phyloP scores from a whole-genome alignment of 1,140 invertebrate genomes.

The Nymphalis io region DNA sequence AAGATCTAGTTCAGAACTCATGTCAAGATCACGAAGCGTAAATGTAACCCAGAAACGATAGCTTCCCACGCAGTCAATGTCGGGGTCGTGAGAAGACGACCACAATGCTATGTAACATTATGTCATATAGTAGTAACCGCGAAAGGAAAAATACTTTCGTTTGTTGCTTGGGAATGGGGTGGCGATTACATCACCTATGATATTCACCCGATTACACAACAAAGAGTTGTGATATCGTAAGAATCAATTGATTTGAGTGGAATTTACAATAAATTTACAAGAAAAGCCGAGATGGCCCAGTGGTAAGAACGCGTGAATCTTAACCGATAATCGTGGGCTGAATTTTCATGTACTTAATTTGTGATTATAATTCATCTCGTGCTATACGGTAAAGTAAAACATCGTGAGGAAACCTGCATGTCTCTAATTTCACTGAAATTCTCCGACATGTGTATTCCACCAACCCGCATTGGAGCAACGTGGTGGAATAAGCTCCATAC shows the following conservation, averaged over 20 bases:
- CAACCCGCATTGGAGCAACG: too few relatives aligned
- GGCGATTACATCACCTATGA: background rate
- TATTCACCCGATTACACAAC: background rate
- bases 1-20: slow-evolving; percentile 25
- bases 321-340: too few relatives aligned
- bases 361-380: too few relatives aligned
- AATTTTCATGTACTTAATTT: too few relatives aligned
- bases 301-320: too few relatives aligned
- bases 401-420: too few relatives aligned
- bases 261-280: too few relatives aligned
- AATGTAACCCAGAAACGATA: slow-evolving; percentile 49
- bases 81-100: slow-evolving; percentile 51
- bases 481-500: too few relatives aligned
- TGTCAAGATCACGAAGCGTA: slow-evolving; percentile 36
- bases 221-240: background rate
- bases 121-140: slow-evolving; percentile 48
- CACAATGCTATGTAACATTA: slow-evolving; percentile 44
- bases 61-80: slow-evolving; percentile 51
- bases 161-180: slow-evolving; percentile 23
- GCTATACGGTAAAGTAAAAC: too few relatives aligned
- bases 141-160: slow-evolving; percentile 65
- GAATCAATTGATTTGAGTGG: background rate
- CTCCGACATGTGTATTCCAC: too few relatives aligned
- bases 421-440: too few relatives aligned
- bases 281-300: too few relatives aligned